Evolutionary conservation across 2,797 vertebrate genomes (phyloP), one percentile per base, ranked within the genome.

Genomic region (Bovichtus diacanthus): DNA sequence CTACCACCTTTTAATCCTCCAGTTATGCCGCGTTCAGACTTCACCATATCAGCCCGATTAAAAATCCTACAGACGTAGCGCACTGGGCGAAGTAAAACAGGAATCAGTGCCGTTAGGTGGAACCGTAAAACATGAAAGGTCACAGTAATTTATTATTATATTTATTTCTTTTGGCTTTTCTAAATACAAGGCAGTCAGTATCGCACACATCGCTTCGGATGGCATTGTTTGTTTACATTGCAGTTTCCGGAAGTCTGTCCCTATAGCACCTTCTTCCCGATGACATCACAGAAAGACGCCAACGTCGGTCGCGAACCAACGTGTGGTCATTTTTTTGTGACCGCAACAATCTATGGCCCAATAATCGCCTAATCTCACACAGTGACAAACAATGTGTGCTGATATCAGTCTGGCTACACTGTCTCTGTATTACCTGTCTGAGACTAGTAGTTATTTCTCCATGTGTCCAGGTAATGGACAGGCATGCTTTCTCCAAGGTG

Each of bases 401-500:
- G 21, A 44, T 43, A 25, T 21, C n/a, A 36, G 11, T 19, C 19
- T 54, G 12, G 41, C 47, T 54, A 0, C 46, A 43, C 31, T 11
- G 4, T 63, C 21, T 63, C 16, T 25, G 9, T 54, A 6, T 47
- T 23, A 11, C 34, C 5, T 34, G 15, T 47, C 25, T 21, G 15
- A 49, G 27, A n/a, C 27, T 3, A 15, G 50, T 19, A 53, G 53
- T 18, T 43, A 12, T 70, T 41, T 46, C 34, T 72, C 61, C 27
- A 12, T 58, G 39, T 51, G 58, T 12, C 38, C 66, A 60, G 74
- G 71, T 87, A 75, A 75, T 49, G 56, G 65, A 77, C 80, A 74
- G 67, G 7, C 70, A 54, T 16, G 19, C 16, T 47, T 81, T 62
- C 71, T 81, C 51, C 71, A 75, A 81, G 76, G 85, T 82, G 78